phyloP scores from a whole-genome alignment of 2,113 vertebrate genomes.

The Engraulis encrasicolus region DNA sequence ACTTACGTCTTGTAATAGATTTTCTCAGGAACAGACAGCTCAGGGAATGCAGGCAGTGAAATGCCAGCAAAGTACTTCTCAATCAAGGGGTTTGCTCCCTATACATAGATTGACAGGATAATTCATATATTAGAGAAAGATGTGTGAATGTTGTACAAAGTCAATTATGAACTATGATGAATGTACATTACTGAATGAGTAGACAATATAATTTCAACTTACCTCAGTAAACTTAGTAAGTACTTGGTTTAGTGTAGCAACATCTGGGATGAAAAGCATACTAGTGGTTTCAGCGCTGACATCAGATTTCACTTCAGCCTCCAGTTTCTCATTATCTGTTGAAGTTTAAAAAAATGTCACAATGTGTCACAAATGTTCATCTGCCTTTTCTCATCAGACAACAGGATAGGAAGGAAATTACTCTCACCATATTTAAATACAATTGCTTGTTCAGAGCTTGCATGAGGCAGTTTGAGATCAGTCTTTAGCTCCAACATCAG shows the following conservation, averaged over 20 bases:
- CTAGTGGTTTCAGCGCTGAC: conserved; percentile 72
- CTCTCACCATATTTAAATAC: conserved; percentile 79
- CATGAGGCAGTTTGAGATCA: conserved; percentile 71
- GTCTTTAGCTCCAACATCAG: conserved; percentile 77
- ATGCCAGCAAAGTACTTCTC: conserved; percentile 73
- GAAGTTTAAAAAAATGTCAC: conserved; percentile 45
- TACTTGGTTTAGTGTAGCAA: conserved; percentile 79
- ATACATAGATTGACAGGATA: not conserved
- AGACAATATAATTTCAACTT: no score
- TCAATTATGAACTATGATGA: not conserved
- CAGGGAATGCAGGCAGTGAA: conserved; percentile 79
- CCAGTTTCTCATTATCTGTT: conserved; percentile 84
- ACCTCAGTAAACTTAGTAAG: conserved; percentile 82
- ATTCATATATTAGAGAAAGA: not conserved
- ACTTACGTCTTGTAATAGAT: conserved; percentile 85
- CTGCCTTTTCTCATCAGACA: not conserved
- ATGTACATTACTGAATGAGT: no score
- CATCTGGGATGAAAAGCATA: conserved; percentile 47
- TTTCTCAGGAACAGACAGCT: conserved; percentile 81
- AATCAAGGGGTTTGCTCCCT: conserved; percentile 84
- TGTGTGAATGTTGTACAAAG: not conserved
- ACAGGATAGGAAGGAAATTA: not conserved
- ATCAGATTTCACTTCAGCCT: conserved; percentile 81
- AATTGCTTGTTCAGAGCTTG: conserved; percentile 75
- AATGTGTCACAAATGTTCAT: not conserved